Evolutionary conservation across 2,113 vertebrate genomes (phyloP).

Genomic region (Phainopepla nitens): DNA sequence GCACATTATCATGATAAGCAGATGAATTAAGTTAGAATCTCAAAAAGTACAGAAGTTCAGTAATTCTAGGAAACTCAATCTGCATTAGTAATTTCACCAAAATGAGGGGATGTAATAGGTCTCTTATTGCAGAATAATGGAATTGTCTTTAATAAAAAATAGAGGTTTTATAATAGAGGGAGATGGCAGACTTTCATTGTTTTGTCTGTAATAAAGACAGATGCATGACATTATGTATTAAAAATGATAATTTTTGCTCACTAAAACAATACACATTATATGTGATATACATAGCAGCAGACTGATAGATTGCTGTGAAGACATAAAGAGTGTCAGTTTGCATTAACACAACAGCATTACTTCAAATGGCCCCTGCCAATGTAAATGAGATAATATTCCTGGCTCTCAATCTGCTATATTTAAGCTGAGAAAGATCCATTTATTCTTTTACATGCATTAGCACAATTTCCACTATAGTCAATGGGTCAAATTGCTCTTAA

Average conservation of each 20-base stretch:
- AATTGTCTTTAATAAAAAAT: conserved; percentile 56
- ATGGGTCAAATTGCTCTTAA: neutral
- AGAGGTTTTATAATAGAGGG: neutral
- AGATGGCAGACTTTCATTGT: neutral
- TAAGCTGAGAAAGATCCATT: neutral
- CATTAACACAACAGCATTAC: neutral
- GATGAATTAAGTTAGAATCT: conserved; percentile 63
- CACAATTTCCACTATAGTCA: neutral
- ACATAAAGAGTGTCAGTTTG: neutral
- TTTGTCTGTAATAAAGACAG: neutral
- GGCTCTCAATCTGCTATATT: neutral
- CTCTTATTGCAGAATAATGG: conserved; percentile 48
- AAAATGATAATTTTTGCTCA: conserved; percentile 36
- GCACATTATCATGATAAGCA: conserved; percentile 32
- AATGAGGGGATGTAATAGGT: conserved; percentile 40
- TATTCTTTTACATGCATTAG: conserved; percentile 4
- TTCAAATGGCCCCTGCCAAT: neutral
- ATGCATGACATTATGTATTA: neutral
- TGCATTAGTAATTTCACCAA: conserved; percentile 54
- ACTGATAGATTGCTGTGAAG: neutral
- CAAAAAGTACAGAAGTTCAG: conserved; percentile 31
- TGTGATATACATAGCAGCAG: neutral
- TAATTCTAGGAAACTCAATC: conserved; percentile 54
- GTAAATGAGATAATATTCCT: neutral
- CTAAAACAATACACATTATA: conserved; percentile 1